Percentiles rank a stretch among this genome's conserved stretches.
These are phyloP conservation scores for Sycophila texana DNA, from an alignment of 2,888 invertebrate genomes.

Conservation along the genomic window DNA sequence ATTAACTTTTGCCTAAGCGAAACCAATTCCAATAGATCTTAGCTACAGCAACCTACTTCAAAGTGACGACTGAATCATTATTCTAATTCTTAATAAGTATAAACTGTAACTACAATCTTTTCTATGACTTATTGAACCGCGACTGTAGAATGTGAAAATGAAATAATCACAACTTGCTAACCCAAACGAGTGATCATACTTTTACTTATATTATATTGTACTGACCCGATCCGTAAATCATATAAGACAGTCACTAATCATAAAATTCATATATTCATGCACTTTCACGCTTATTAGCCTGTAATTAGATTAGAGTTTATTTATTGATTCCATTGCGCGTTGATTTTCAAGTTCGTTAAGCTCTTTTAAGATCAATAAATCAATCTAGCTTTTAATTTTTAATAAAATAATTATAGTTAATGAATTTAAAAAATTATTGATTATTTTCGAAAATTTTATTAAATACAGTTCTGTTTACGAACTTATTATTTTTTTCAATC, in stretches of 20 bases:
- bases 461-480: too few species aligned
- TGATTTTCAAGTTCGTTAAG: background rate
- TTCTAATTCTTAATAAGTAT: constrained; percentile 12
- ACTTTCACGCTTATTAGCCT: constrained; percentile 6
- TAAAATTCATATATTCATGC: background rate
- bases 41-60: background rate
- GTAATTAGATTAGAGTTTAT: constrained; percentile 23
- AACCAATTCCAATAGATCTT: background rate
- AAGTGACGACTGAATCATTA: background rate
- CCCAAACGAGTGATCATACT: background rate
- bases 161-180: background rate
- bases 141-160: background rate
- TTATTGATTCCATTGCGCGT: background rate
- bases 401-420: background rate
- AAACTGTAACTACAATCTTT: constrained; percentile 26
- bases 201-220: background rate
- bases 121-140: constrained; percentile 44
- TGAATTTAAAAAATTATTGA: background rate
- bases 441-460: too few species aligned
- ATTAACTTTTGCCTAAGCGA: background rate
- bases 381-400: background rate
- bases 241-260: background rate
- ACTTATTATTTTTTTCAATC: too few species aligned
- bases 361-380: background rate
- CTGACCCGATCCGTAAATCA: constrained; percentile 8